Base-by-base conservation (phyloP, 2,113 vertebrate genomes). In the Clupea harengus region DNA sequence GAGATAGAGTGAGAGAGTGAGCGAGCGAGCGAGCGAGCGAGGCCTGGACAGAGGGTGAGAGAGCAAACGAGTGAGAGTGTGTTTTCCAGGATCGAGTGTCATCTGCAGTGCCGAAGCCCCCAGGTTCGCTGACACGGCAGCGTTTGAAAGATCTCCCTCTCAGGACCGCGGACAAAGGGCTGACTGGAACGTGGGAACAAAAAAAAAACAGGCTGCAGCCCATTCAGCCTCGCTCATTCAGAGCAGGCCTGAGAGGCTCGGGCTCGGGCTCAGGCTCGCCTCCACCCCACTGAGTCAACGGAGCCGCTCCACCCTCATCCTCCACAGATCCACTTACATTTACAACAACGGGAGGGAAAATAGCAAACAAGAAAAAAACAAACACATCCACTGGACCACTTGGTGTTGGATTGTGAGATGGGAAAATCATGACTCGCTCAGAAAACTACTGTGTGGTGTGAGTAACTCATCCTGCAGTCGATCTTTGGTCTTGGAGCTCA, bases 111-210 rank as follows among this genome's bases (percentile, higher is more conserved):
- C 8, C 32, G 10, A 78, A 57, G 50, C 47, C 5, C 3, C 0
- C 28, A 15, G 25, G 72, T 7, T 39, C 81, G 83, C 83, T 87
- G 8, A 82, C 8, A 47, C 15, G 45, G 81, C 84, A 83, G 67
- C 84, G 17, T 50, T 4, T 1, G 32, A 13, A 45, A 45, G 52
- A 64, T 22, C 28, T 25, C 82, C 64, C 32, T 8, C 25, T 78
- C 72, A 0, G 32, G 25, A 11, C 6, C 25, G n/a, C n/a, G 25
- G 22, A 46, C 46, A 64, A 7, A 6, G 50, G 49, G 64, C 64
- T 28, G n/a, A 67, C 64, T 15, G 52, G 52, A 17, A 15, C 52
- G 18, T 4, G 22, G 57, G 22, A 25, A 64, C 57, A 64, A n/a
- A 18, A 13, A 13, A 64, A n/a, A 18, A 13, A 13, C 52, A 54